Percentiles rank a stretch among this genome's conserved stretches.
Evolutionary conservation across 2,797 vertebrate genomes (phyloP).

Genomic region (Hozukius guyotensis): DNA sequence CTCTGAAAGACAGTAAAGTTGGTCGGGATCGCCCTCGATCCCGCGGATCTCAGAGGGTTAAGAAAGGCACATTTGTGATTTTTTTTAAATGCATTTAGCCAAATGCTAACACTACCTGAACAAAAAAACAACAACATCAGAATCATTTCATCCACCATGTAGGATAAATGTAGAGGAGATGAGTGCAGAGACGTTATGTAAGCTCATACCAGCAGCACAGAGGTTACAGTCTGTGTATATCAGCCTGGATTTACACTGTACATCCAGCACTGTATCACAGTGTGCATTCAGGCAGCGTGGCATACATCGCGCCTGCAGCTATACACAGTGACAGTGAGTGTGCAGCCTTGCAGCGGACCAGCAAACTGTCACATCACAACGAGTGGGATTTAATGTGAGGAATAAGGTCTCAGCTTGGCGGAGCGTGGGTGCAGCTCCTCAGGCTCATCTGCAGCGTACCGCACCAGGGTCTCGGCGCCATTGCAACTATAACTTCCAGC

Average conservation of each 20-base stretch:
- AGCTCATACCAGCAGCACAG: not conserved
- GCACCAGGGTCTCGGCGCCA: not conserved
- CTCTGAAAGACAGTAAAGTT: too few relatives aligned
- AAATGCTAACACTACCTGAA: not conserved
- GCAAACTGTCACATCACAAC: slow-evolving; percentile 41
- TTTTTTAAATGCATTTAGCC: too few relatives aligned
- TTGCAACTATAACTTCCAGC: not conserved
- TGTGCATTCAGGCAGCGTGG: not conserved
- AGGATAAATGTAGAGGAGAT: not conserved
- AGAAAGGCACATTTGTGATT: too few relatives aligned
- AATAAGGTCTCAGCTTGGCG: slow-evolving; percentile 11
- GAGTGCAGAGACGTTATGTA: not conserved
- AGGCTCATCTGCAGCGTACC: not conserved
- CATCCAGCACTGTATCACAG: slow-evolving; percentile 4
- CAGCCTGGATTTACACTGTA: slow-evolving; percentile 21
- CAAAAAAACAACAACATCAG: not conserved
- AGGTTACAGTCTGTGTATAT: slow-evolving; percentile 1
- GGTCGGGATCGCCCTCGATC: too few relatives aligned
- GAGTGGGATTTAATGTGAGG: slow-evolving; percentile 26
- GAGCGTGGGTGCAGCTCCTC: not conserved
- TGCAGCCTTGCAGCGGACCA: slow-evolving; percentile 37
- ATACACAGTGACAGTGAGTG: not conserved
- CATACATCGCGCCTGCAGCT: slow-evolving; percentile 34
- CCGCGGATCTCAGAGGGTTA: too few relatives aligned
- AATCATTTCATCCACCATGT: not conserved